Percentiles rank a stretch among this genome's conserved stretches.
These are phyloP conservation scores for Oreochromis spilurus DNA, from an alignment of 2,113 vertebrate genomes.

Conservation along the genomic window DNA sequence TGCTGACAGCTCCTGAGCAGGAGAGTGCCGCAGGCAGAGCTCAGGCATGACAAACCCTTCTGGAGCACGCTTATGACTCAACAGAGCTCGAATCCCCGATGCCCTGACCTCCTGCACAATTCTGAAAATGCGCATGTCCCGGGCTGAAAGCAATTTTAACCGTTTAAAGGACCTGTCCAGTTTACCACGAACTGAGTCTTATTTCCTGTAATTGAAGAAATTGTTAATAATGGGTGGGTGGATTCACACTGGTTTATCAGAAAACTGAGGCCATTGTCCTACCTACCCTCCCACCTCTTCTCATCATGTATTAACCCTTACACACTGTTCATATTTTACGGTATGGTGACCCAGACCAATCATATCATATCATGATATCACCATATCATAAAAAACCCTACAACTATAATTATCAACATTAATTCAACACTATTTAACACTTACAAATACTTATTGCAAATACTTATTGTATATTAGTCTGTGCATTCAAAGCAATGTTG, in stretches of 20 bases:
- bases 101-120: slow-evolving; percentile 9
- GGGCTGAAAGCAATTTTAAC: neutral
- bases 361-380: neutral
- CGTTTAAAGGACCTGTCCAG: neutral
- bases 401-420: neutral
- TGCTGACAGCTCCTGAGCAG: slow-evolving; percentile 28
- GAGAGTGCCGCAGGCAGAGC: slow-evolving; percentile 32
- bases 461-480: neutral
- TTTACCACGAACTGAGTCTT: neutral
- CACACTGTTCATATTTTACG: neutral
- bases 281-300: neutral
- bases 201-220: neutral
- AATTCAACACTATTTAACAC: neutral
- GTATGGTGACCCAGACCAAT: neutral
- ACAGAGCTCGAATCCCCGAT: neutral
- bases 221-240: neutral
- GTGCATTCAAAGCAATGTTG: neutral
- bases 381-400: neutral
- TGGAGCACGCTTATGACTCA: slow-evolving; percentile 32
- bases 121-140: neutral
- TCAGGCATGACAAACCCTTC: slow-evolving; percentile 35
- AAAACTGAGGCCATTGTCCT: neutral
- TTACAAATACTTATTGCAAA: neutral
- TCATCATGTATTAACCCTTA: neutral
- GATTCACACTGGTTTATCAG: neutral